Evolutionary conservation across 2,113 vertebrate species (phyloP).

Genomic region (Neolamprologus toae): DNA sequence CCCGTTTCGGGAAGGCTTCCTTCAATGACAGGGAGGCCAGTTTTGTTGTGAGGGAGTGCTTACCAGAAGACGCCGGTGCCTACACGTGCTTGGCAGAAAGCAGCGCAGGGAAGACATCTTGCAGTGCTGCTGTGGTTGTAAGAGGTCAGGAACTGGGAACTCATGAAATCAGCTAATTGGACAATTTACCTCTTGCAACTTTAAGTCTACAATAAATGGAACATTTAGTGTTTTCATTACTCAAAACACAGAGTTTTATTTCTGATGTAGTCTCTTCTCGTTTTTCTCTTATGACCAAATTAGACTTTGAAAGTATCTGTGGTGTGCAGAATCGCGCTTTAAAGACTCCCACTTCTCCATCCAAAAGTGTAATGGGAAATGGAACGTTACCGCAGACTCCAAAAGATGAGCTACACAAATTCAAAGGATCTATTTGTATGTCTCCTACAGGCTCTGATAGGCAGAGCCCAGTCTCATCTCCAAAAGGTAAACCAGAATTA

Average conservation of each 20-base stretch:
- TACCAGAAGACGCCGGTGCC: constrained; percentile 70
- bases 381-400: neutral
- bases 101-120: constrained; percentile 59
- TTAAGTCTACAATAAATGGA: neutral
- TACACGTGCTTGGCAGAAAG: constrained; percentile 72
- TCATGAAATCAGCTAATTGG: neutral
- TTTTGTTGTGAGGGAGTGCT: constrained; percentile 64
- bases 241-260: neutral
- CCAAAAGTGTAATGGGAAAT: constrained; percentile 10
- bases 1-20: constrained; percentile 50
- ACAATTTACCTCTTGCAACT: neutral
- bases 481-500: constrained; percentile 19
- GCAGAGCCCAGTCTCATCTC: constrained; percentile 20
- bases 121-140: constrained; percentile 64
- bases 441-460: neutral
- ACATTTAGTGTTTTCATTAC: accelerated
- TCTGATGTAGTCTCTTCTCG: neutral
- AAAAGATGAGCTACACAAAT: neutral
- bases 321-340: neutral
- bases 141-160: constrained; percentile 29
- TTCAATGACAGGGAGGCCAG: constrained; percentile 30
- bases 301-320: constrained; percentile 62
- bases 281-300: neutral
- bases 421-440: neutral
- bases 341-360: neutral